Evolutionary conservation across 2,888 invertebrate genomes (phyloP).

Genomic region (Perizoma flavofasciatum): DNA sequence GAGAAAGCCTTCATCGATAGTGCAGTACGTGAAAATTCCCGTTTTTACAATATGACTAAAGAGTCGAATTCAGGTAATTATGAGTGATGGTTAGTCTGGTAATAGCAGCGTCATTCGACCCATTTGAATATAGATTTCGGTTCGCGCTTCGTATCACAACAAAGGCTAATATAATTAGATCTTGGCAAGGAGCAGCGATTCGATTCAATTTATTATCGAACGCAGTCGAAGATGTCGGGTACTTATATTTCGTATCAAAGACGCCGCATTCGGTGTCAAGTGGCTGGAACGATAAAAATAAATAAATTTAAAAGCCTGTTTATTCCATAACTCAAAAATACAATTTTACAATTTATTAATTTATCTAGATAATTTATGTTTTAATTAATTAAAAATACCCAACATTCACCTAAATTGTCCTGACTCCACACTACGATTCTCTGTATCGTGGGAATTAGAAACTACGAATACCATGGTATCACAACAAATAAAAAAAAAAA

Average conservation of each 20-base stretch:
- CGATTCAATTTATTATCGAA: constrained; percentile 61
- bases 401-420: too few relatives aligned
- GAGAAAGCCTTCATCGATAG: too few relatives aligned
- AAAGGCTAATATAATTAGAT: constrained; percentile 72
- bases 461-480: too few relatives aligned
- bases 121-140: constrained; percentile 39
- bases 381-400: too few relatives aligned
- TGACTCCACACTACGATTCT: too few relatives aligned
- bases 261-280: constrained; percentile 29
- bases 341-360: too few relatives aligned
- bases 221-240: constrained; percentile 33
- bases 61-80: constrained; percentile 8
- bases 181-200: constrained; percentile 59
- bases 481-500: too few relatives aligned
- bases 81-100: constrained; percentile 35
- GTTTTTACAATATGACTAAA: not conserved
- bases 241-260: constrained; percentile 32
- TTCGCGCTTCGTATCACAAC: constrained; percentile 47
- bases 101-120: constrained; percentile 46
- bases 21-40: too few relatives aligned
- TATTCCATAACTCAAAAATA: too few relatives aligned
- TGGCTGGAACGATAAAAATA: constrained; percentile 4
- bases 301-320: not conserved
- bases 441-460: too few relatives aligned
- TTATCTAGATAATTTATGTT: too few relatives aligned